Conservation (phyloP, 2,113 vertebrate species). For the Catharus minimus region DNA sequence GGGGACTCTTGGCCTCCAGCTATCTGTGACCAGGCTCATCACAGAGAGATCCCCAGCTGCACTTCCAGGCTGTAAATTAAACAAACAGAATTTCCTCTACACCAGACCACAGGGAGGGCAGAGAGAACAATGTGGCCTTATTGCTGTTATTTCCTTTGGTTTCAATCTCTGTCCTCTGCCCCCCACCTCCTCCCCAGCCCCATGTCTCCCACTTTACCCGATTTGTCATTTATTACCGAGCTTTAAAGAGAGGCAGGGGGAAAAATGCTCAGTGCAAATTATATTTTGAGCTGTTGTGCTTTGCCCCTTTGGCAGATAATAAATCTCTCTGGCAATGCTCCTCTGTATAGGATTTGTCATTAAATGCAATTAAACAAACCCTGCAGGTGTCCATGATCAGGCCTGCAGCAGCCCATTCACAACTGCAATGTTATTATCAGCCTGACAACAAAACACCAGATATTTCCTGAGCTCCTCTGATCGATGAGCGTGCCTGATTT, state of each 20-base stretch:
- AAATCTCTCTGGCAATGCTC: constrained; percentile 65
- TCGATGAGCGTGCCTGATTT: constrained; percentile 62
- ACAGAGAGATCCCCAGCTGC: constrained; percentile 45
- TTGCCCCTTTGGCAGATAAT: constrained; percentile 62
- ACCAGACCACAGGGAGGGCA: constrained; percentile 31
- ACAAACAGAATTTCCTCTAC: constrained; percentile 54
- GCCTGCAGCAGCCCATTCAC: constrained; percentile 71
- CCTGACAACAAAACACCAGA: constrained; percentile 69
- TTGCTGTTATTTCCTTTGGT: constrained; percentile 57
- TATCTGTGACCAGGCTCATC: background rate
- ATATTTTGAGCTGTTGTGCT: constrained; percentile 70
- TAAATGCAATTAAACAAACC: constrained; percentile 74
- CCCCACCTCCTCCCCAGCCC: constrained; percentile 12
- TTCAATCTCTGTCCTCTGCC: constrained; percentile 43
- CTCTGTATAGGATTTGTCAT: constrained; percentile 69
- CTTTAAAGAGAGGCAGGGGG: constrained; percentile 52
- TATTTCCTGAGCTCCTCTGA: constrained; percentile 67
- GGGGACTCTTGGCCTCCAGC: constrained; percentile 34
- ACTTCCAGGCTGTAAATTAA: constrained; percentile 59
- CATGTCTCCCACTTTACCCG: constrained; percentile 49
- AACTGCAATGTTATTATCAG: constrained; percentile 68
- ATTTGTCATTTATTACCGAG: constrained; percentile 59
- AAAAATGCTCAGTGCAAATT: constrained; percentile 60
- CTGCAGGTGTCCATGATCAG: constrained; percentile 66
- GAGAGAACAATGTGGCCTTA: constrained; percentile 55